phyloP scores from a whole-genome alignment of 2,888 invertebrate species.

The Loripinus fragilis region DNA sequence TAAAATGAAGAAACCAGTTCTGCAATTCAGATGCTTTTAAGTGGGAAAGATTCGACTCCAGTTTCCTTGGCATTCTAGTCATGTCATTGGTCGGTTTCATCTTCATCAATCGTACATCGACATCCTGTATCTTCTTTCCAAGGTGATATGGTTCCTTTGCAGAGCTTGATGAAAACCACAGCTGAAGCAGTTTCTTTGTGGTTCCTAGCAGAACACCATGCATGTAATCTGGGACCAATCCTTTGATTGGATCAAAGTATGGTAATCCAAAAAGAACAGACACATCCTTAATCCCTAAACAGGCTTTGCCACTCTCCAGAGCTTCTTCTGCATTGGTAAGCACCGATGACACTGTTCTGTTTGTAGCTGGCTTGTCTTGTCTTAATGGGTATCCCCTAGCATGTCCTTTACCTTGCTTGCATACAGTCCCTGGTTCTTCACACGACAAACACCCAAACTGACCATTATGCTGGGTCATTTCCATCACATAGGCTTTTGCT shows the following conservation, averaged over 20 bases:
- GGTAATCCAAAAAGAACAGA: slow-evolving; percentile 34
- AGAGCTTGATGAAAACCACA: background rate
- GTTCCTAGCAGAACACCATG: slow-evolving; percentile 48
- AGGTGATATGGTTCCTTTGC: background rate
- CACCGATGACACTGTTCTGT: slow-evolving; percentile 14
- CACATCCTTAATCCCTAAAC: slow-evolving; percentile 40
- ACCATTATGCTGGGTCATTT: slow-evolving; percentile 59
- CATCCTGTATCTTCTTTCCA: slow-evolving; percentile 13
- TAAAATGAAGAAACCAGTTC: slow-evolving; percentile 48
- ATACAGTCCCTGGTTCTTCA: slow-evolving; percentile 30
- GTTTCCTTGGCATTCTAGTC: slow-evolving; percentile 42
- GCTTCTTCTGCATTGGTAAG: slow-evolving; percentile 21
- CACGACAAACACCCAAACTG: slow-evolving; percentile 49
- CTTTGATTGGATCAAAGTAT: slow-evolving; percentile 25
- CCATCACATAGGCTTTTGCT: slow-evolving; percentile 45
- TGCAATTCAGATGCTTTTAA: slow-evolving; percentile 52
- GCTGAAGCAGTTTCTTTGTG: slow-evolving; percentile 35
- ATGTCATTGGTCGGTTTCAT: slow-evolving; percentile 43
- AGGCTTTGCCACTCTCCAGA: slow-evolving; percentile 13
- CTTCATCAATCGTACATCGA: slow-evolving; percentile 31
- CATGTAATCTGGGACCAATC: slow-evolving; percentile 54
- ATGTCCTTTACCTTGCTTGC: slow-evolving; percentile 40
- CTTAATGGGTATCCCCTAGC: slow-evolving; percentile 39
- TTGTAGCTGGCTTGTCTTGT: background rate
- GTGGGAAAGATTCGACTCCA: slow-evolving; percentile 44